Conservation (phyloP, 2,113 vertebrate species). For the Kryptolebias marmoratus region DNA sequence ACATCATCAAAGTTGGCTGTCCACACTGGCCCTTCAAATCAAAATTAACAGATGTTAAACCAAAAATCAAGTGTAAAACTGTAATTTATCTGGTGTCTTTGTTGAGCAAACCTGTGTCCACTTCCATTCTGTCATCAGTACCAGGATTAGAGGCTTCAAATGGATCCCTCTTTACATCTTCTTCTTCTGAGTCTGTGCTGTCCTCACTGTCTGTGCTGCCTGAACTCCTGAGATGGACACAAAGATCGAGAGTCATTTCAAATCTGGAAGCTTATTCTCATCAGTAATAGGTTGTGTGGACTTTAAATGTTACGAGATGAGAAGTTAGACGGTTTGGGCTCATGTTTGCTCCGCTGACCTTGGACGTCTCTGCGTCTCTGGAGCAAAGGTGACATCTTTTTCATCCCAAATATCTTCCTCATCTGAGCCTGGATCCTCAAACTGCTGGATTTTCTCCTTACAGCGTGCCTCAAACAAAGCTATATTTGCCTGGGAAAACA, state of each 20-base stretch:
- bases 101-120: conserved; percentile 85
- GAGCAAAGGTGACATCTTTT: conserved; percentile 92
- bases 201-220: conserved; percentile 99
- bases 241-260: too few relatives aligned
- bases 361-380: conserved; percentile 91
- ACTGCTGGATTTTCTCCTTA: conserved; percentile 98
- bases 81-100: background rate
- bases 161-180: conserved; percentile 91
- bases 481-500: conserved; percentile 89
- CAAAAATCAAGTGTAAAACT: too few relatives aligned
- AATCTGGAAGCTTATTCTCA: too few relatives aligned
- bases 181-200: conserved; percentile 98
- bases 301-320: background rate
- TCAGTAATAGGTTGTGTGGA: too few relatives aligned
- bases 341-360: conserved; percentile 78
- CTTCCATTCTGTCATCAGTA: conserved; percentile 95
- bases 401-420: conserved; percentile 99
- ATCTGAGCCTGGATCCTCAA: conserved; percentile 96
- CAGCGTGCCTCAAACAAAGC: conserved; percentile 98
- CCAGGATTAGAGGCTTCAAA: conserved; percentile 84
- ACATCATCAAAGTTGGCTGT: conserved; percentile 95
- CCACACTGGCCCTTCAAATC: conserved; percentile 87
- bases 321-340: background rate
- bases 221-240: conserved; percentile 82
- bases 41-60: background rate